A percentile compares a stretch with the other conserved stretches of the same genome.
These are phyloP conservation scores for Leguminivora glycinivorella DNA, from an alignment of 1,140 invertebrate species.

Conservation along the genomic window DNA sequence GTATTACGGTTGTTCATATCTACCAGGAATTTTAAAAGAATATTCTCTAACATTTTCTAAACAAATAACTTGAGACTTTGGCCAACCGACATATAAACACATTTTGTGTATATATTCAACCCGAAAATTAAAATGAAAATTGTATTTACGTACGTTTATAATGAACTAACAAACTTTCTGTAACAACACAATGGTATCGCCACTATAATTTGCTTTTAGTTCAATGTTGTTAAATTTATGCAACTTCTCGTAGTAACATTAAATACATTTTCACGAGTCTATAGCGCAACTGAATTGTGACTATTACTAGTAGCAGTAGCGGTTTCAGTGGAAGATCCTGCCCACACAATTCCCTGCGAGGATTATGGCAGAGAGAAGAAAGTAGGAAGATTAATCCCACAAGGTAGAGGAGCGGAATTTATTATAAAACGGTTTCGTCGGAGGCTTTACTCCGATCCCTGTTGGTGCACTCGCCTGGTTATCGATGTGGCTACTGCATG, in stretches of 20 bases:
- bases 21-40: too few relatives aligned
- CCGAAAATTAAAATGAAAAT: too few relatives aligned
- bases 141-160: too few relatives aligned
- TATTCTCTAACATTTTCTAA: too few relatives aligned
- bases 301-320: constrained; percentile 10
- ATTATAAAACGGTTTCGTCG: constrained; percentile 73
- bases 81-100: too few relatives aligned
- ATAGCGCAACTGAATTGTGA: background rate
- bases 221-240: background rate
- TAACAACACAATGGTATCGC: too few relatives aligned
- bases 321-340: constrained; percentile 45
- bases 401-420: constrained; percentile 64
- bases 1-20: too few relatives aligned
- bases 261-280: background rate
- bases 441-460: constrained; percentile 42
- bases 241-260: background rate
- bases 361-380: constrained; percentile 69
- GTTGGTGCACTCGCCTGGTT: constrained; percentile 31
- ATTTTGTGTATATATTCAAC: too few relatives aligned
- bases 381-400: constrained; percentile 76
- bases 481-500: constrained; percentile 30
- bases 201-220: too few relatives aligned
- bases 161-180: too few relatives aligned
- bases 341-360: constrained; percentile 69
- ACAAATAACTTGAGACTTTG: too few relatives aligned